Evolutionary conservation across 2,113 vertebrate genomes (phyloP), one percentile per base, ranked within the genome.

Genomic region (Genyomyrus donnyi): DNA sequence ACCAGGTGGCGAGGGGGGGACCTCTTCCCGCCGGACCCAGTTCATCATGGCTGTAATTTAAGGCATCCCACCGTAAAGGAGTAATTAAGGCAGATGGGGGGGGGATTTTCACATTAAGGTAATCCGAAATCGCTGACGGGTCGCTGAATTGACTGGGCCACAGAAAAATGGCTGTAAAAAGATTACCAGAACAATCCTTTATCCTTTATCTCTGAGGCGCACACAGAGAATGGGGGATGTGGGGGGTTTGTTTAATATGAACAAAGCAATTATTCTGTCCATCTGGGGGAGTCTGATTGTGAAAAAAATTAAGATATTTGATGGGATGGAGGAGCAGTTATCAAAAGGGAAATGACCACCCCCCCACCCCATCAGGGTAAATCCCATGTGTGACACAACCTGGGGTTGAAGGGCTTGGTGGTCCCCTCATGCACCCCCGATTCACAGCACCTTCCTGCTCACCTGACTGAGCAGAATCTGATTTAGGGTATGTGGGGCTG

Each of bases 201-300:
- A 95, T 94, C 94, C 94, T 96, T 96, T 96, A 96, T 96, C 96
- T 95, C 92, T 52, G 87, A 90, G 93, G 94, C 91, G 86, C 95
- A 95, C 87, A 90, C 93, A 92, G 93, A 91, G 92, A 93, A 93
- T 58, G 87, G 89, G 91, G 92, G 88, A 90, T 91, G 91, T 21
- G 89, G 88, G 91, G 90, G 93, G 92, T 93, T 94, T 91, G 91
- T 88, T 95, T 95, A 93, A 94, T 95, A 94, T 95, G 94, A 95
- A 91, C 6, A 92, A 95, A 93, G 94, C 94, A 95, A 95, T 96
- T 95, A 96, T 93, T 90, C 92, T 42, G 66, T 93, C 94, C 95
- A 95, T 96, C 95, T 95, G 94, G 94, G 94, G 92, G 89, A 91
- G 89, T 50, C 91, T 92, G 94, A 95, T 96, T 94, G 94, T 93